Evolutionary conservation across 2,113 vertebrate genomes (phyloP).

Genomic region (Tupaia tana): DNA sequence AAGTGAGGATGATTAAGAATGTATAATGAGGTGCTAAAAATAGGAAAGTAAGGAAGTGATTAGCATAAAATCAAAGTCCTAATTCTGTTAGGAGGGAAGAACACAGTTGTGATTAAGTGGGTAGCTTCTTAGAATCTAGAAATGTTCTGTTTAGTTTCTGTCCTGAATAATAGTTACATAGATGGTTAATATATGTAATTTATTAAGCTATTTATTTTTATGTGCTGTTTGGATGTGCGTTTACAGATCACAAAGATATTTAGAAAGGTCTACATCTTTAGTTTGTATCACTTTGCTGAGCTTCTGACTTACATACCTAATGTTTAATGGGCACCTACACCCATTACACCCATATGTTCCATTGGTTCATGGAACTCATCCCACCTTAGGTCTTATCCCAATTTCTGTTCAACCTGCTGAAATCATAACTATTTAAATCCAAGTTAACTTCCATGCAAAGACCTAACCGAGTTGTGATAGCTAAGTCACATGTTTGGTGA

Average conservation of each 20-base stretch:
- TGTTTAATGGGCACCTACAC: background rate
- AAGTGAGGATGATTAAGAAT: constrained; percentile 30
- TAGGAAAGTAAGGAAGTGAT: background rate
- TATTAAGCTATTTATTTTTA: background rate
- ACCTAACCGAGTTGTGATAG: too few relatives aligned
- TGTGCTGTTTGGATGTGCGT: background rate
- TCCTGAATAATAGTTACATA: background rate
- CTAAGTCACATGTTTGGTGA: too few relatives aligned
- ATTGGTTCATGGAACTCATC: background rate
- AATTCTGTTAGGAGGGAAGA: background rate
- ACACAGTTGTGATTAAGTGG: background rate
- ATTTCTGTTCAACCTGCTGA: background rate
- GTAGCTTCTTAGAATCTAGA: background rate
- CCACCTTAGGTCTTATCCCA: background rate
- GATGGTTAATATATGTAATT: background rate
- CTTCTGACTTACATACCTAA: background rate
- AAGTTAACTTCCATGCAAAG: too few relatives aligned
- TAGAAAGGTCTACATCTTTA: background rate
- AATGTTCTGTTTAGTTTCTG: background rate
- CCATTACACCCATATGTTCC: background rate
- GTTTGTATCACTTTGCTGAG: background rate
- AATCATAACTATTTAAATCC: background rate
- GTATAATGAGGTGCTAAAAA: constrained; percentile 30
- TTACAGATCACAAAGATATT: background rate
- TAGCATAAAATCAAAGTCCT: background rate